Percentiles rank a stretch among this genome's conserved stretches.
phyloP scores from a whole-genome alignment of 2,113 vertebrate species.

The Melanocharis versteri region DNA sequence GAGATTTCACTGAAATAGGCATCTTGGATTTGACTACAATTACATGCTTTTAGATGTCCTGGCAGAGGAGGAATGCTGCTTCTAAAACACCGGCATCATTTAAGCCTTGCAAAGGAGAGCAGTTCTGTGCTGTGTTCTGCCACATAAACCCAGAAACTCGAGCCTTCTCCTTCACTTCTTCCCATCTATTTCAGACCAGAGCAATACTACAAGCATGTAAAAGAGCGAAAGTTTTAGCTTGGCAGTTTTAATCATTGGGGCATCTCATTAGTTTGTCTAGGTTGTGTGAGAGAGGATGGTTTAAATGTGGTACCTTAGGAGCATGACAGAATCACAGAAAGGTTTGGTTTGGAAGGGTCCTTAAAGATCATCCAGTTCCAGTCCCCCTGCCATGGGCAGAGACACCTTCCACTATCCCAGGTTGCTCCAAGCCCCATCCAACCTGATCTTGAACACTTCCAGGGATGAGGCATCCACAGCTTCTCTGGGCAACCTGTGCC shows the following conservation, averaged over 20 bases:
- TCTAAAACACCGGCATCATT: neutral
- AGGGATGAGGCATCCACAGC: neutral
- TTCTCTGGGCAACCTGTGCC: neutral
- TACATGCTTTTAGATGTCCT: neutral
- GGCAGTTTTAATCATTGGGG: neutral
- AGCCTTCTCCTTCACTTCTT: neutral
- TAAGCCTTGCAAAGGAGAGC: neutral
- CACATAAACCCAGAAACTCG: neutral
- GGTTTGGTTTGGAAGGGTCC: neutral
- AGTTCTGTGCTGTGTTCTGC: neutral
- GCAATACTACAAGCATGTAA: neutral
- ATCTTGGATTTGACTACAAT: neutral
- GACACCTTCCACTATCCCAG: neutral
- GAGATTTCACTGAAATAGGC: neutral
- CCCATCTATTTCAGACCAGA: neutral
- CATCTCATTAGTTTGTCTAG: neutral
- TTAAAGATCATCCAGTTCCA: neutral
- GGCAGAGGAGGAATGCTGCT: neutral
- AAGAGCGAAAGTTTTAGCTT: neutral
- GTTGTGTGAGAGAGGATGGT: neutral
- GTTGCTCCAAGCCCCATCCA: neutral
- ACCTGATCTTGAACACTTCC: too few species aligned
- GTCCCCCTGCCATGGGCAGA: neutral
- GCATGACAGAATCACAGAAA: neutral
- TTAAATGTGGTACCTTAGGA: neutral